phyloP scores from a whole-genome alignment of 2,113 vertebrate species.

The Martes martes region DNA sequence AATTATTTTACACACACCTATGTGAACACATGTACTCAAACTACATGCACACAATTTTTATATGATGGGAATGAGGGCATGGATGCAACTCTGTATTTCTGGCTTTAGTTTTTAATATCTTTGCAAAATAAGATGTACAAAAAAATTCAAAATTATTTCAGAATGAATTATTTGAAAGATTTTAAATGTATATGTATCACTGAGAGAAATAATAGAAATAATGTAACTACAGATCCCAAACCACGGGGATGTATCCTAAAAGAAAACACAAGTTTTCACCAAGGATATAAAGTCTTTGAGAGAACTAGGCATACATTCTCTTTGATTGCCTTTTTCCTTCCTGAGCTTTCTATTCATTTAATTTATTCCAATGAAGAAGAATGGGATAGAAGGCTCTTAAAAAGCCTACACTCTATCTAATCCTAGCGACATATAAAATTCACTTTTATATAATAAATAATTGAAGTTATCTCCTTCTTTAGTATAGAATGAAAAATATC shows the following conservation, averaged over 20 bases:
- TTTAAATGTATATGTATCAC: neutral
- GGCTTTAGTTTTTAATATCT: neutral
- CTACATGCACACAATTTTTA: neutral
- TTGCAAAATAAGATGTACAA: neutral
- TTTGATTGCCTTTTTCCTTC: neutral
- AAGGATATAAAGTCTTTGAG: neutral
- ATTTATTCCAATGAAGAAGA: neutral
- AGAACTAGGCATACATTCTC: neutral
- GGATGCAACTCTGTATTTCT: neutral
- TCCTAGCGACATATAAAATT: neutral
- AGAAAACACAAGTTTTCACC: conserved; percentile 13
- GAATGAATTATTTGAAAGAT: neutral
- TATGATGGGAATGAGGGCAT: neutral
- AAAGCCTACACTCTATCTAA: neutral
- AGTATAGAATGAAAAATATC: neutral
- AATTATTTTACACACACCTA: conserved; percentile 20
- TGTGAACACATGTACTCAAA: neutral
- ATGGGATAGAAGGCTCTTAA: neutral
- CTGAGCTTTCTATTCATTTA: neutral
- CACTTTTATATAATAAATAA: neutral
- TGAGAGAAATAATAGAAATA: neutral
- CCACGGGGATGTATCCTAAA: neutral
- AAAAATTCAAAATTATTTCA: conserved; percentile 28
- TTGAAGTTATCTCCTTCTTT: neutral
- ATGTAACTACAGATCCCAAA: neutral